A percentile compares a stretch with the other conserved stretches of the same genome.
These are phyloP conservation scores for Drosophila trichaetosa DNA, from an alignment of 2,888 invertebrate species.

Conservation along the genomic window DNA sequence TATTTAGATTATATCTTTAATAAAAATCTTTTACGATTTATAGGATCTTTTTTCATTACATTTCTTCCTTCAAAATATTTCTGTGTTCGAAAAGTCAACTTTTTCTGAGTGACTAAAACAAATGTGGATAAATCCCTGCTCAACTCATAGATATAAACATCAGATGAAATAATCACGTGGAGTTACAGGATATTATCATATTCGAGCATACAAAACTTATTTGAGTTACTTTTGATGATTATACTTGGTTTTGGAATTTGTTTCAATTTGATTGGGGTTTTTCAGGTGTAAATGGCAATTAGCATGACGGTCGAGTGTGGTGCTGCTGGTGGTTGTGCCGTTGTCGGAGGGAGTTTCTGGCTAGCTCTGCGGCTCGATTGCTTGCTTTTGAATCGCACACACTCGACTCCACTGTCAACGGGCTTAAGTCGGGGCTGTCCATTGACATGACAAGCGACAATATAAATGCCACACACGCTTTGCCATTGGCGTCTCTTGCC, in stretches of 20 bases:
- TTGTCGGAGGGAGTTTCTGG: not conserved
- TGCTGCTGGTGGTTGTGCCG: not conserved
- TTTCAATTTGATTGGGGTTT: conserved; percentile 63
- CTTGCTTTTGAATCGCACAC: conserved; percentile 22
- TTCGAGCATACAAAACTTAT: conserved; percentile 3
- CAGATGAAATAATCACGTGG: not conserved
- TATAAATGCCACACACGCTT: conserved; percentile 72
- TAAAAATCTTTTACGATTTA: not conserved
- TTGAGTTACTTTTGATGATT: not conserved
- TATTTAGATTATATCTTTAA: not conserved
- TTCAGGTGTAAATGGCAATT: conserved; percentile 75
- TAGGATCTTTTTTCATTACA: not conserved
- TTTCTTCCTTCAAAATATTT: not conserved
- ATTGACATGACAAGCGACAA: conserved; percentile 63
- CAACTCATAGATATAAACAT: not conserved
- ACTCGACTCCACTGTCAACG: conserved; percentile 50
- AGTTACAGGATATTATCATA: conserved; percentile 30
- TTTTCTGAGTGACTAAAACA: not conserved
- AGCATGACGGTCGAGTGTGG: conserved; percentile 41
- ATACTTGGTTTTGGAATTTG: conserved; percentile 50
- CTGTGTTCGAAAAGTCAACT: not conserved
- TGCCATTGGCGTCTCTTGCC: conserved; percentile 41
- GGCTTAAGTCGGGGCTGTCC: conserved; percentile 52
- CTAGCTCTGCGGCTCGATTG: conserved; percentile 4
- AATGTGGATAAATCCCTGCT: not conserved